phyloP scores from a whole-genome alignment of 2,888 invertebrate species.

The Drosophila antonietae region DNA sequence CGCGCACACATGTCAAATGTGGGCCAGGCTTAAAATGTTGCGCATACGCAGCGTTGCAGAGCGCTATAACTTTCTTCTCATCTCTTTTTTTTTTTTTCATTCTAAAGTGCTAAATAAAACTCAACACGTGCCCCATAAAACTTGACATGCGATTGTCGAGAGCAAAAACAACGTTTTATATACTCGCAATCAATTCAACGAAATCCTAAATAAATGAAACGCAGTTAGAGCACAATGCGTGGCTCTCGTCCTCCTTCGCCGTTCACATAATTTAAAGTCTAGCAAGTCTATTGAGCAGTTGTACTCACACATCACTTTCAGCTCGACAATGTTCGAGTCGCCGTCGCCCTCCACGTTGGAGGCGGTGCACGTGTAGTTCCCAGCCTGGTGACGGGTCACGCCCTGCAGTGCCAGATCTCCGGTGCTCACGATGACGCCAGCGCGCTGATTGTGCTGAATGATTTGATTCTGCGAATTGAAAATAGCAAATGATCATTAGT shows the following conservation, averaged over 20 bases:
- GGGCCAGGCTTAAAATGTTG: constrained; percentile 47
- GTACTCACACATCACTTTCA: constrained; percentile 96
- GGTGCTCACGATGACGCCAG: constrained; percentile 94
- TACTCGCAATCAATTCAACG: constrained; percentile 48
- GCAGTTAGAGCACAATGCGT: constrained; percentile 2
- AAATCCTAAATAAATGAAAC: constrained; percentile 36
- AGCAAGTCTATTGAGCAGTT: constrained; percentile 9
- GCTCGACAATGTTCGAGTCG: constrained; percentile 90
- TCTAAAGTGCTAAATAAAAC: constrained; percentile 41
- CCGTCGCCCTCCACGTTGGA: constrained; percentile 97
- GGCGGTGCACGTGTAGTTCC: constrained; percentile 94
- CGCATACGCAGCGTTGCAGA: constrained; percentile 40
- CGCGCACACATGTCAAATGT: constrained; percentile 31
- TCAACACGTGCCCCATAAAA: constrained; percentile 58
- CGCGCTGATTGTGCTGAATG: constrained; percentile 93
- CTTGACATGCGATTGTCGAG: constrained; percentile 31
- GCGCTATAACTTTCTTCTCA: constrained; percentile 36
- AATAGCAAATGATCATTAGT: constrained; percentile 25
- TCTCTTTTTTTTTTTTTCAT: not conserved
- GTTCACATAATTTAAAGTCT: constrained; percentile 23
- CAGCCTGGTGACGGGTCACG: constrained; percentile 92
- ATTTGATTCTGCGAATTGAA: constrained; percentile 89
- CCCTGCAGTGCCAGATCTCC: constrained; percentile 92
- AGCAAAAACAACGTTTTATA: constrained; percentile 33
- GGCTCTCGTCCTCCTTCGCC: no score